A percentile compares a stretch with the other conserved stretches of the same genome.
phyloP scores from a whole-genome alignment of 2,888 invertebrate species.

The Drosophila maculinotata region DNA sequence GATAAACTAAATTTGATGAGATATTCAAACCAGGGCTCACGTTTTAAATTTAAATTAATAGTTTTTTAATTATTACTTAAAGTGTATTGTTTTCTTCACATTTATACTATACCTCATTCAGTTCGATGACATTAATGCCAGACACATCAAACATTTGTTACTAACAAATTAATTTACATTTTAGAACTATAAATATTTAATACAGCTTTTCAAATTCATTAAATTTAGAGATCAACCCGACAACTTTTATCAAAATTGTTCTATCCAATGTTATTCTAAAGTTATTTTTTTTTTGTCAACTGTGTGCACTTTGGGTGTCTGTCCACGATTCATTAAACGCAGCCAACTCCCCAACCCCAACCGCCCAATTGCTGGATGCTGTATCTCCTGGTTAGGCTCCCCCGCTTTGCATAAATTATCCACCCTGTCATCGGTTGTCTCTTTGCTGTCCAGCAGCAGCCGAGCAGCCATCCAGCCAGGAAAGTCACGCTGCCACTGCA shows the following conservation, averaged over 20 bases:
- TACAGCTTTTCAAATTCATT: not conserved
- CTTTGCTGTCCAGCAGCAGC: slow-evolving; percentile 28
- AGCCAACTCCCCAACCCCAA: not conserved
- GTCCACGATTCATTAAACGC: slow-evolving; percentile 38
- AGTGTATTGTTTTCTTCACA: no score
- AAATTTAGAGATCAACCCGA: not conserved
- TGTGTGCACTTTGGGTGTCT: slow-evolving; percentile 16
- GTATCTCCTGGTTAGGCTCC: slow-evolving; percentile 6
- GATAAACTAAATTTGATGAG: no score
- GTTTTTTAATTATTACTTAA: no score
- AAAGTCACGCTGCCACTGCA: slow-evolving; percentile 4
- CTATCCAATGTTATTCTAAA: not conserved
- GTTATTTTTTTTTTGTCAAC: slow-evolving; percentile 7
- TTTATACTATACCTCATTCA: no score
- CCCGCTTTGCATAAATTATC: slow-evolving; percentile 60
- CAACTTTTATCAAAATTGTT: slow-evolving; percentile 5
- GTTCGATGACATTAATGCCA: no score
- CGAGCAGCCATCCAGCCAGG: not conserved
- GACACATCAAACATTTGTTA: no score
- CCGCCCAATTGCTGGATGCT: not conserved
- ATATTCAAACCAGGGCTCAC: no score
- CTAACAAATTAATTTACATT: not conserved
- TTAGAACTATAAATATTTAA: not conserved
- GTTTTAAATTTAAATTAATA: no score
- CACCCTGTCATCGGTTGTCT: slow-evolving; percentile 64